Base-by-base conservation (phyloP, 2,797 vertebrate species). In the Octomys mimax region DNA sequence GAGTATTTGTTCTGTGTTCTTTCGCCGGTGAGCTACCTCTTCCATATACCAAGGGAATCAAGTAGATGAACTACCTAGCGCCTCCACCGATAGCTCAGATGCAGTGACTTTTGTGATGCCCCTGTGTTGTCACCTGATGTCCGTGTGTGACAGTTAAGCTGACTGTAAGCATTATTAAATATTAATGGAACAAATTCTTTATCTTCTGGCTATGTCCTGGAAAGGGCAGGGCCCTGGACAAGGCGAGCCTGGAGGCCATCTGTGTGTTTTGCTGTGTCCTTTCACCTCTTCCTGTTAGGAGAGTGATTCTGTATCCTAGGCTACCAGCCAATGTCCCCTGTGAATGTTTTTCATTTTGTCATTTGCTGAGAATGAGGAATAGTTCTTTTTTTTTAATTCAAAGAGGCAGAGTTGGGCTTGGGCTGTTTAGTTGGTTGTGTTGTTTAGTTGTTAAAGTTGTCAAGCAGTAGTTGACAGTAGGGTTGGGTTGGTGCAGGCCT, bases 21-120 rank as follows among this genome's bases (percentile, higher is more conserved):
- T 79, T 83, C 89, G 81, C 52, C 49, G 89, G 78, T 95, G 68
- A 97, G 33, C 97, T 97, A 98, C 97, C 96, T 98, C 96, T 93
- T 95, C 52, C 64, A 13, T 93, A 93, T 83, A 61, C 52, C 84
- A 94, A 95, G 87, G 92, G 89, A 89, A 94, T 90, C 36, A 82
- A 52, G 82, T 66, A 14, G 68, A 87, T 0, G 1, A 3, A 31
- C 89, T 36, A 13, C 75, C 49, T 26, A 31, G 59, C 80, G 2
- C 59, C 33, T 87, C 26, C 68, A 61, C 0, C 0, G 22, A 4
- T 6, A 39, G 84, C 33, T 91, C 68, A 54, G 5, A 46, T 39
- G 28, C 75, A 39, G 8, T 36, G 82, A 68, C 33, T 68, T 52
- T 87, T 66, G 42, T 24, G 33, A 73, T 19, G 42, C 61, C 42